phyloP scores from a whole-genome alignment of 2,888 invertebrate genomes.

The Mesorhabditis spiculigera region DNA sequence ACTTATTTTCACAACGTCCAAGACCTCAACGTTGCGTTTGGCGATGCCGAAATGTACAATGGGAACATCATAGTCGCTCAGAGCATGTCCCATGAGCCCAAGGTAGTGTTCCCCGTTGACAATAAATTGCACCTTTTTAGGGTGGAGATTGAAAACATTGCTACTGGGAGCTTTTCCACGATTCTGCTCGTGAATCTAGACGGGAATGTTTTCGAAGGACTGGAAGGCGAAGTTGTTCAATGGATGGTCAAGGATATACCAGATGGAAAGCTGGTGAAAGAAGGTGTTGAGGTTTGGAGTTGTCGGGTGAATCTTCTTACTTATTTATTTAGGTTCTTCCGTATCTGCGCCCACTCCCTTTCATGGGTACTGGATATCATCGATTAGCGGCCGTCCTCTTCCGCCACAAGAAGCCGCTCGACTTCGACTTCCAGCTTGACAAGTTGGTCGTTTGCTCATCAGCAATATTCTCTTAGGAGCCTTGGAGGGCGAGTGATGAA shows the following conservation, averaged over 20 bases:
- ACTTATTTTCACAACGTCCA: constrained; percentile 42
- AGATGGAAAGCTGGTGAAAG: constrained; percentile 27
- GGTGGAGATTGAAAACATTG: constrained; percentile 26
- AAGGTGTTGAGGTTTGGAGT: constrained; percentile 29
- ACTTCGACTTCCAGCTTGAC: constrained; percentile 66
- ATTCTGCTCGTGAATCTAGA: constrained; percentile 84
- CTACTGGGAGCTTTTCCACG: constrained; percentile 39
- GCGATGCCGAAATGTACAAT: constrained; percentile 21
- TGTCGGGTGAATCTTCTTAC: background rate
- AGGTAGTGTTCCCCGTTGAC: constrained; percentile 11
- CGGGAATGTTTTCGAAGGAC: constrained; percentile 66
- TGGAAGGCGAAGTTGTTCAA: constrained; percentile 59
- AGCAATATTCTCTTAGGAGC: background rate
- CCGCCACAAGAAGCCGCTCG: constrained; percentile 71
- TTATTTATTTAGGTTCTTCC: constrained; percentile 27
- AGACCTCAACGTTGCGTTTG: constrained; percentile 32
- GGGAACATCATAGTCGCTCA: constrained; percentile 34
- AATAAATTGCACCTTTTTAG: constrained; percentile 11
- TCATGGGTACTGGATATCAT: constrained; percentile 86
- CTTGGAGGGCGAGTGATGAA: constrained; percentile 72
- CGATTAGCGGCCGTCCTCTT: constrained; percentile 86
- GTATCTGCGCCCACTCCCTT: constrained; percentile 87
- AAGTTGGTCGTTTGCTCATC: background rate
- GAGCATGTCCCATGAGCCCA: constrained; percentile 17
- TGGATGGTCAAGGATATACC: constrained; percentile 64